Conservation (phyloP, 2,888 invertebrate genomes). For the Synanthedon andrenaeformis region DNA sequence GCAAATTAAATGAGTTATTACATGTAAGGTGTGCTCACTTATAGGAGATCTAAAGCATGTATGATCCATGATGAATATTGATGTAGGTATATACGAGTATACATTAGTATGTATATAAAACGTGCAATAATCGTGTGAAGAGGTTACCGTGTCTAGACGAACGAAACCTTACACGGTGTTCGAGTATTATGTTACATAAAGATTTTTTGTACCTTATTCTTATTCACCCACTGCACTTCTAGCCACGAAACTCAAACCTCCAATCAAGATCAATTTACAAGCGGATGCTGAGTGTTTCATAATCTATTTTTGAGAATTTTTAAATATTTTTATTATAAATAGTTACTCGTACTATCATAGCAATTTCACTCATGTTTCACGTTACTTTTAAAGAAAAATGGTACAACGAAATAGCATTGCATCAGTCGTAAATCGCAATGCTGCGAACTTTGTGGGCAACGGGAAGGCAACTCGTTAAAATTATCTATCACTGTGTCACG, state of each 20-base stretch:
- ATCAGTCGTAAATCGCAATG: not conserved
- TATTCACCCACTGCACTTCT: conserved; percentile 44
- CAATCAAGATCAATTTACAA: conserved; percentile 41
- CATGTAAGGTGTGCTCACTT: too few relatives aligned
- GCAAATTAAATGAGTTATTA: too few relatives aligned
- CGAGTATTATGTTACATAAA: conserved; percentile 37
- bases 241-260: conserved; percentile 45
- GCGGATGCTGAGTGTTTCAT: conserved; percentile 29
- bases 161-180: conserved; percentile 49
- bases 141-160: conserved; percentile 49
- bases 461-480: not conserved
- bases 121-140: conserved; percentile 33
- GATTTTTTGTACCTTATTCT: conserved; percentile 29
- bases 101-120: conserved; percentile 20
- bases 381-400: not conserved
- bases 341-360: too few relatives aligned
- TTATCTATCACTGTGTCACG: conserved; percentile 17
- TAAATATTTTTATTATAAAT: not conserved
- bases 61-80: too few relatives aligned
- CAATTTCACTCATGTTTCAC: too few relatives aligned
- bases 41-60: too few relatives aligned
- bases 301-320: not conserved
- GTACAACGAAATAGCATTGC: not conserved
- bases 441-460: not conserved
- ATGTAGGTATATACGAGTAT: too few relatives aligned